These are phyloP conservation scores for Cephalopachus bancanus DNA, from an alignment of 2,797 vertebrate genomes.

Conservation along the genomic window DNA sequence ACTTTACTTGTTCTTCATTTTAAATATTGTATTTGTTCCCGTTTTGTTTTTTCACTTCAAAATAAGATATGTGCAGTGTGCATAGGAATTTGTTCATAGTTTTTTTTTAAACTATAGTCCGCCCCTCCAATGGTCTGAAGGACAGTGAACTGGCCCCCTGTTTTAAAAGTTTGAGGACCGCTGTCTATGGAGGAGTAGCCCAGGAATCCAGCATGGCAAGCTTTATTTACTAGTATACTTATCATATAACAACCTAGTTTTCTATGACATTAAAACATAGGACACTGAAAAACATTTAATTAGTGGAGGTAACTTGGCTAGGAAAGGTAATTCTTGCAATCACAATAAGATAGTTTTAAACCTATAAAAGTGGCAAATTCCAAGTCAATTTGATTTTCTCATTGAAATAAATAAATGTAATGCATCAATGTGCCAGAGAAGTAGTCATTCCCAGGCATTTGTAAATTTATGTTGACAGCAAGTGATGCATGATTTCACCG, in stretches of 20 bases:
- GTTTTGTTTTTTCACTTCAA: no score
- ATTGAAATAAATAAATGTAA: conserved; percentile 86
- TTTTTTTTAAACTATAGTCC: no score
- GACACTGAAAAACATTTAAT: conserved; percentile 58
- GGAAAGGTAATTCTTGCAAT: conserved; percentile 66
- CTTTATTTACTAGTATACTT: background rate
- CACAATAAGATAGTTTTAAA: conserved; percentile 73
- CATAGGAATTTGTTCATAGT: no score
- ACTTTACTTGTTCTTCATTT: no score
- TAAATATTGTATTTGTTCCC: no score
- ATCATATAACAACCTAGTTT: conserved; percentile 15
- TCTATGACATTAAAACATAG: conserved; percentile 36
- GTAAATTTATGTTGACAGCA: conserved; percentile 81
- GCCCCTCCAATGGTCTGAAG: no score
- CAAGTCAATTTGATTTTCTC: conserved; percentile 83
- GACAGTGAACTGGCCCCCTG: no score
- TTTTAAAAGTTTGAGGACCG: no score
- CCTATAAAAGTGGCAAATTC: conserved; percentile 71
- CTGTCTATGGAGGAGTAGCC: background rate
- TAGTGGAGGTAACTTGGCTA: conserved; percentile 34
- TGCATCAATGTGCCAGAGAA: conserved; percentile 79
- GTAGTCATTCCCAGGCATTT: conserved; percentile 82
- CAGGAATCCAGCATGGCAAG: background rate
- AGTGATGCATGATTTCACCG: conserved; percentile 79
- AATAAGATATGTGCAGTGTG: no score